Evolutionary conservation across 2,797 vertebrate genomes (phyloP).

Genomic region (Acanthis flammea): DNA sequence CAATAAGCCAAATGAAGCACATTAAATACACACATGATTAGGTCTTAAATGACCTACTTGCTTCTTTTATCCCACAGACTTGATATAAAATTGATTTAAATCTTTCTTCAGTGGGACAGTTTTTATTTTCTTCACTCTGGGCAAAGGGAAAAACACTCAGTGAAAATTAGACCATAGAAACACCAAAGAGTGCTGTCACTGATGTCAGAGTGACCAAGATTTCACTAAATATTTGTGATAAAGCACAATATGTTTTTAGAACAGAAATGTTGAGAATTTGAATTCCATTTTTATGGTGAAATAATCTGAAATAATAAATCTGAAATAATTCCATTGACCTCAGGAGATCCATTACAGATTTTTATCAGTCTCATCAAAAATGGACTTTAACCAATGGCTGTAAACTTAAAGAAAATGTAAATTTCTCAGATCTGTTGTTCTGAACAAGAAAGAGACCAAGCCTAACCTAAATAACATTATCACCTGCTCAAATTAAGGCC

Average conservation of each 20-base stretch:
- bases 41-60: neutral
- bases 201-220: neutral
- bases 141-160: neutral
- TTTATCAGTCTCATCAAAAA: neutral
- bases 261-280: neutral
- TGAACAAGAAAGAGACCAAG: neutral
- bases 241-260: neutral
- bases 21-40: neutral
- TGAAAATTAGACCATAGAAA: neutral
- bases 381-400: neutral
- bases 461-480: neutral
- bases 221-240: neutral
- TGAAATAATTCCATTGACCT: neutral
- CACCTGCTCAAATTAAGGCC: neutral
- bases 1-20: neutral
- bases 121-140: neutral
- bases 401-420: neutral
- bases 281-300: neutral
- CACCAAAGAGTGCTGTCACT: neutral
- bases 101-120: neutral
- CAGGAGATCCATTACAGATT: neutral
- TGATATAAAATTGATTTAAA: neutral
- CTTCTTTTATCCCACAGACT: neutral
- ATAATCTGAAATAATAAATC: no score
- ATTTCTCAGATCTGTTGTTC: neutral